A percentile compares a stretch with the other conserved stretches of the same genome.
phyloP scores from a whole-genome alignment of 2,888 invertebrate species.

The Netelia inedita region DNA sequence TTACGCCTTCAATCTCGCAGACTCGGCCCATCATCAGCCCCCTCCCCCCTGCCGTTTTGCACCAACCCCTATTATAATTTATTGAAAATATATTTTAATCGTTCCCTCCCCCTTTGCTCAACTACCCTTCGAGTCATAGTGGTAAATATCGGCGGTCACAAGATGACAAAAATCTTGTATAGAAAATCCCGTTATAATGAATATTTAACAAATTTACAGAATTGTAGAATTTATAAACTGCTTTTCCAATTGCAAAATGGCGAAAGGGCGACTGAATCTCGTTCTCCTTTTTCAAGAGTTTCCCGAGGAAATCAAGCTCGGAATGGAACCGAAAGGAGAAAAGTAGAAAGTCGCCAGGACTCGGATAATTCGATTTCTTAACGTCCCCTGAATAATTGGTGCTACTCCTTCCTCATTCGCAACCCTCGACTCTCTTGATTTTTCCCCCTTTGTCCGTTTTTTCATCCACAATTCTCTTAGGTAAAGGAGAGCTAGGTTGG shows the following conservation, averaged over 20 bases:
- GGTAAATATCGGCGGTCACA: not conserved
- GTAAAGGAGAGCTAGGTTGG: not conserved
- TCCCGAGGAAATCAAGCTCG: constrained; percentile 29
- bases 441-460: not conserved
- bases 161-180: not conserved
- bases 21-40: constrained; percentile 60
- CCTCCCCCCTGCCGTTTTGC: constrained; percentile 40
- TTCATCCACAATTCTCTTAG: constrained; percentile 6
- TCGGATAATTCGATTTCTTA: constrained; percentile 72
- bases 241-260: constrained; percentile 11
- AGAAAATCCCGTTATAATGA: not conserved
- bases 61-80: constrained; percentile 45
- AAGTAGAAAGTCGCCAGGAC: constrained; percentile 22
- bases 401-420: constrained; percentile 1
- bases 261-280: not conserved
- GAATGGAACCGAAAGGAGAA: constrained; percentile 5
- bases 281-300: not conserved
- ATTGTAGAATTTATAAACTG: not conserved
- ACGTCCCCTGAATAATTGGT: constrained; percentile 71
- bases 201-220: not conserved
- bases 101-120: constrained; percentile 11
- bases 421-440: constrained; percentile 26
- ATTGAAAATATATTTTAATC: constrained; percentile 75
- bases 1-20: constrained; percentile 83
- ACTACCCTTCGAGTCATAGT: not conserved